Percentiles rank a stretch among this genome's conserved stretches.
phyloP scores from a whole-genome alignment of 2,113 vertebrate species.

The Centropus unirufus region DNA sequence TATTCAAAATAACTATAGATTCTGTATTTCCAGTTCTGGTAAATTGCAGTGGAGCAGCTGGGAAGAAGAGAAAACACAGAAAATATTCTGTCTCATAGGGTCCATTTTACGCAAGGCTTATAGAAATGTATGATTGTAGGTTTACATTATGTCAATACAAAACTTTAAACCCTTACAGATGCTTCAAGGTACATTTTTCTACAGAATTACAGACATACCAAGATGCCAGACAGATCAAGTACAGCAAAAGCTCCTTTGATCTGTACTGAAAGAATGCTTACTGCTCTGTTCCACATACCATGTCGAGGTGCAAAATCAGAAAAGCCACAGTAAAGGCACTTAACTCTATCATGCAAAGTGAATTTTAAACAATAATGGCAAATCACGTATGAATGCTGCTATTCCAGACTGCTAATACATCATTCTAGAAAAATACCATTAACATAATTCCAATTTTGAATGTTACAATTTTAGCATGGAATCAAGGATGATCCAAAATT shows the following conservation, averaged over 20 bases:
- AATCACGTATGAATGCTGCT: background rate
- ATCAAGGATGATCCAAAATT: constrained; percentile 4
- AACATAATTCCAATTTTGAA: background rate
- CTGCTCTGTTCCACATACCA: background rate
- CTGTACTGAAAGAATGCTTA: background rate
- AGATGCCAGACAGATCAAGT: background rate
- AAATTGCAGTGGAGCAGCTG: background rate
- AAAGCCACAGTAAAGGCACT: background rate
- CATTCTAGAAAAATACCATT: background rate
- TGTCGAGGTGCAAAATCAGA: background rate
- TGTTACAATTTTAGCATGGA: background rate
- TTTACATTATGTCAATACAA: background rate
- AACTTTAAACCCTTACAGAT: background rate
- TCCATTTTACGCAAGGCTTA: background rate
- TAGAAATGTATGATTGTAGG: background rate
- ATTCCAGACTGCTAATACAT: background rate
- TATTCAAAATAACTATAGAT: background rate
- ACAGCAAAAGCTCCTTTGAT: constrained; percentile 10
- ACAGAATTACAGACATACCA: background rate
- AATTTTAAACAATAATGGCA: background rate
- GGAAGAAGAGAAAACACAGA: background rate
- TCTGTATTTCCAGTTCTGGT: background rate
- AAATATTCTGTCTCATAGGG: background rate
- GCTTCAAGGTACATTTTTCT: background rate
- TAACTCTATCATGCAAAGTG: background rate